Conservation (phyloP, 2,888 invertebrate species). For the Iphiclides podalirius region DNA sequence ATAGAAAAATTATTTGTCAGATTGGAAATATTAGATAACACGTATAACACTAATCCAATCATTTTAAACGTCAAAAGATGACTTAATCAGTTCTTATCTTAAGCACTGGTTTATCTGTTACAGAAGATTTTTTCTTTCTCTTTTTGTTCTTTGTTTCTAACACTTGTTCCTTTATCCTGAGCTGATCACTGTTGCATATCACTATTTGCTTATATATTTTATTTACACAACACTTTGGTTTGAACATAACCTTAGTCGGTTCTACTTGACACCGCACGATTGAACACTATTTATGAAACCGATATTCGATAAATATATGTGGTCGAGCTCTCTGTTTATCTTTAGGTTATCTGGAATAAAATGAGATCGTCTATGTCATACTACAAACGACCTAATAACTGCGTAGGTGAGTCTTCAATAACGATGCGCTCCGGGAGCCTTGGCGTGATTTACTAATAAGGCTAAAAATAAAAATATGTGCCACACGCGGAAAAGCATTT, state of each 20-base stretch:
- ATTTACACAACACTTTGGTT: slow-evolving; percentile 31
- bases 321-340: slow-evolving; percentile 40
- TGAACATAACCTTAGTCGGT: slow-evolving; percentile 43
- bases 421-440: slow-evolving; percentile 42
- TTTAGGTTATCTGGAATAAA: slow-evolving; percentile 52
- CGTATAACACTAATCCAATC: slow-evolving; percentile 61
- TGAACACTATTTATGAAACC: slow-evolving; percentile 11
- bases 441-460: slow-evolving; percentile 53
- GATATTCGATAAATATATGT: slow-evolving; percentile 3
- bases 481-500: slow-evolving; percentile 43
- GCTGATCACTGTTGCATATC: slow-evolving; percentile 27
- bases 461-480: slow-evolving; percentile 36
- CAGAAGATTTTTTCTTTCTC: slow-evolving; percentile 45
- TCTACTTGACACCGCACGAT: slow-evolving; percentile 38
- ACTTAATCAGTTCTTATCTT: slow-evolving; percentile 26
- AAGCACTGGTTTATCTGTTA: slow-evolving; percentile 22
- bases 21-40: slow-evolving; percentile 55
- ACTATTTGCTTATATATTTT: slow-evolving; percentile 30
- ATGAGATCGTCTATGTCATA: slow-evolving; percentile 29
- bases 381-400: slow-evolving; percentile 40
- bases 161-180: slow-evolving; percentile 34
- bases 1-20: slow-evolving; percentile 40
- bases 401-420: slow-evolving; percentile 40
- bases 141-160: slow-evolving; percentile 42
- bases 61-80: slow-evolving; percentile 40